A percentile compares a stretch with the other conserved stretches of the same genome.
Conservation (phyloP, 2,888 invertebrate genomes). For the Chrysopilus asiliformis region DNA sequence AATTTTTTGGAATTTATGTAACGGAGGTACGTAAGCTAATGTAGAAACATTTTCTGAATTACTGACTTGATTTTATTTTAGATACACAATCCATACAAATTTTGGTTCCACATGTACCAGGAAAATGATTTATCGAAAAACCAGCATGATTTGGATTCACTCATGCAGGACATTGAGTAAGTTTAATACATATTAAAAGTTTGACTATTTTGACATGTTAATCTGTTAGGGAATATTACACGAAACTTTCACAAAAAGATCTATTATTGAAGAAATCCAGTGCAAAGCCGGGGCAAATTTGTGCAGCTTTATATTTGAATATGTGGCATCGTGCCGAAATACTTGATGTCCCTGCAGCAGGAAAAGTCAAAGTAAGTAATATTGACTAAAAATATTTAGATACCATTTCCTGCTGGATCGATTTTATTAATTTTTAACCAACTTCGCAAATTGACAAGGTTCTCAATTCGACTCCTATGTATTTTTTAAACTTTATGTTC, state of each 20-base stretch:
- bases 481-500: no score
- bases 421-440: no score
- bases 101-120: conserved; percentile 16
- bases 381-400: no score
- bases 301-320: conserved; percentile 7
- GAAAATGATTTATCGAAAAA: conserved; percentile 8
- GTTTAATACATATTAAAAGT: not conserved
- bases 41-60: not conserved
- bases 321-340: conserved; percentile 13
- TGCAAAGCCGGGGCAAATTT: conserved; percentile 9
- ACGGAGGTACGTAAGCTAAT: conserved; percentile 8
- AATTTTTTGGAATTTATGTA: conserved; percentile 10
- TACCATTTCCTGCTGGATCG: no score
- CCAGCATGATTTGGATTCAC: conserved; percentile 9
- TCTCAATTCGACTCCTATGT: no score
- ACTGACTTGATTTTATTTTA: conserved; percentile 3
- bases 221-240: conserved; percentile 4
- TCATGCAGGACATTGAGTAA: conserved; percentile 13
- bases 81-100: conserved; percentile 13
- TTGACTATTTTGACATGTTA: not conserved
- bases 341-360: conserved; percentile 3
- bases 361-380: conserved; percentile 11
- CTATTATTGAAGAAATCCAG: conserved; percentile 3
- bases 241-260: not conserved
- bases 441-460: no score